phyloP scores from a whole-genome alignment of 2,797 vertebrate genomes.

The Microctenopoma steveboyesi region DNA sequence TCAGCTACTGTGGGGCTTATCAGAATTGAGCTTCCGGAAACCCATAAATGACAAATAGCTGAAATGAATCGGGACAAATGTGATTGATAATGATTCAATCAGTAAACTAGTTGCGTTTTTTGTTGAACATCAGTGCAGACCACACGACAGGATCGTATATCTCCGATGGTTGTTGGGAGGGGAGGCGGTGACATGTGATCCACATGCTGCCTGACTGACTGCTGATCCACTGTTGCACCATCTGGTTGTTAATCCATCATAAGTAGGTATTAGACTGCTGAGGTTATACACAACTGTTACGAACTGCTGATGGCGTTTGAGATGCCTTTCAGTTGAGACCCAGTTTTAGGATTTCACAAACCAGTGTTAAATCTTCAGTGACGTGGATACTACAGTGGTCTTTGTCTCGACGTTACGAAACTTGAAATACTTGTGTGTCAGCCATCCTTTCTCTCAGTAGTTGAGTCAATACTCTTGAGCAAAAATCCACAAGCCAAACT shows the following conservation, averaged over 20 bases:
- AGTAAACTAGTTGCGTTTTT: not conserved
- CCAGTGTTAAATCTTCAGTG: conserved; percentile 2
- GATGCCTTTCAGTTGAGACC: conserved; percentile 1
- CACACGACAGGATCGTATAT: not conserved
- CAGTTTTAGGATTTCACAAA: conserved; percentile 10
- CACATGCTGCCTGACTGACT: conserved; percentile 25
- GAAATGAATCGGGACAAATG: not conserved
- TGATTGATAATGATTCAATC: conserved; percentile 4
- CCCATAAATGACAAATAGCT: not conserved
- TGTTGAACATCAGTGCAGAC: not conserved
- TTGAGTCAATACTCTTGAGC: conserved; percentile 15
- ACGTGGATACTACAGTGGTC: not conserved
- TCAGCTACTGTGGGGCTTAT: not conserved
- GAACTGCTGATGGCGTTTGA: not conserved
- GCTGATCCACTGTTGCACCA: conserved; percentile 50
- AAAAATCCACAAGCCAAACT: conserved; percentile 11
- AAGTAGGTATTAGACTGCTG: conserved; percentile 50
- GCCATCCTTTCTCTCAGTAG: not conserved
- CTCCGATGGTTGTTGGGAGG: not conserved
- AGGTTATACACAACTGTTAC: conserved; percentile 39
- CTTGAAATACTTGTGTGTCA: not conserved
- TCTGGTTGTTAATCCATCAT: conserved; percentile 61
- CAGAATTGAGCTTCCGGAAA: not conserved
- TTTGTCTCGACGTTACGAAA: not conserved
- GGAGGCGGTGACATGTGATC: conserved; percentile 22